A percentile compares a stretch with the other conserved stretches of the same genome.
These are phyloP conservation scores for Mercenaria mercenaria DNA, from an alignment of 1,140 invertebrate genomes.

Conservation along the genomic window DNA sequence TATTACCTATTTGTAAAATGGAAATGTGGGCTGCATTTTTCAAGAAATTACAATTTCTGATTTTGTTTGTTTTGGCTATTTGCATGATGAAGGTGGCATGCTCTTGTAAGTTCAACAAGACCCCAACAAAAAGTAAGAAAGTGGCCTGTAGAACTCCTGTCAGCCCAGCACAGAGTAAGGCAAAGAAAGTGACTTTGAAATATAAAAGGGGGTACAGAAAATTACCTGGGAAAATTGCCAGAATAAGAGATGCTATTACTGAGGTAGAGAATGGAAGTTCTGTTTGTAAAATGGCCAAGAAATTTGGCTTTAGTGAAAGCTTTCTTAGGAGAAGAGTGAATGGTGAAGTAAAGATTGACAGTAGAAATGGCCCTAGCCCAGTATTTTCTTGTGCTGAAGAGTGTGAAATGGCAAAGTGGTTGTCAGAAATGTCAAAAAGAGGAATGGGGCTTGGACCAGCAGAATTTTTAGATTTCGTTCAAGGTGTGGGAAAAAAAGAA, in stretches of 20 bases:
- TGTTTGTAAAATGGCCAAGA: constrained; percentile 19
- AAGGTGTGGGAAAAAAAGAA: constrained; percentile 29
- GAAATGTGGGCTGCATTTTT: neutral
- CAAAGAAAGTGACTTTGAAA: constrained; percentile 16
- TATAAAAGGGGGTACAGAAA: constrained; percentile 31
- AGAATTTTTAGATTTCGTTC: constrained; percentile 65
- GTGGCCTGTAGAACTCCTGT: no score
- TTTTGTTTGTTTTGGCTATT: neutral
- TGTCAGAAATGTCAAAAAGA: constrained; percentile 60
- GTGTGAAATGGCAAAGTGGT: constrained; percentile 54
- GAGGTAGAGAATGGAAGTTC: constrained; percentile 15
- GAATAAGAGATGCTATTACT: neutral
- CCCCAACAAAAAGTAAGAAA: neutral
- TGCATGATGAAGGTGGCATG: neutral
- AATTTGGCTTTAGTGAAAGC: neutral
- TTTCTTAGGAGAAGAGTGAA: neutral
- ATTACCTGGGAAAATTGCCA: constrained; percentile 13
- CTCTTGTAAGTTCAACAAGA: no score
- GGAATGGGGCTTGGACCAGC: constrained; percentile 64
- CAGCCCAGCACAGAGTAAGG: no score
- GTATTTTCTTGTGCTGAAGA: constrained; percentile 38
- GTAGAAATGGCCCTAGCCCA: constrained; percentile 54
- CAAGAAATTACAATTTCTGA: neutral
- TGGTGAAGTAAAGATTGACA: constrained; percentile 29
- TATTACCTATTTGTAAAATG: neutral